These are phyloP conservation scores for rabbit (Oryctolagus cuniculus) DNA, from an alignment of 2,113 vertebrate genomes.

Conservation along the genomic window DNA sequence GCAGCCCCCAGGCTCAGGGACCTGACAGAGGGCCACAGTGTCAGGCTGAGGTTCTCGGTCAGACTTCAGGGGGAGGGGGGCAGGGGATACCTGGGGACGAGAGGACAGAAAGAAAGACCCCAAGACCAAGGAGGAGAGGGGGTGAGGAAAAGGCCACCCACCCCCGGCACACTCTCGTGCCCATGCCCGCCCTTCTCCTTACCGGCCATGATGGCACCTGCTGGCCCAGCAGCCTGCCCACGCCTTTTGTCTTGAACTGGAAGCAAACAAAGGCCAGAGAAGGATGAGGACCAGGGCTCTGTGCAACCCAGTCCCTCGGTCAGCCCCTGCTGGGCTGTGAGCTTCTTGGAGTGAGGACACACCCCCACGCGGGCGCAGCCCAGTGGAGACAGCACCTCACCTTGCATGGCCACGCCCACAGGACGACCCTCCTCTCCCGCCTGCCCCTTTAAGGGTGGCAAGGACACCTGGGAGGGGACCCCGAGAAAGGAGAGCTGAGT, in stretches of 20 bases:
- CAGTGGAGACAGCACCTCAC: background rate
- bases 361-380: background rate
- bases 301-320: background rate
- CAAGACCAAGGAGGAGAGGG: background rate
- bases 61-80: background rate
- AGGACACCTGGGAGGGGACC: background rate
- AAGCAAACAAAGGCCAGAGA: conserved; percentile 68
- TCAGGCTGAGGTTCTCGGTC: background rate
- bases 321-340: too few species aligned
- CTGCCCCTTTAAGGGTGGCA: background rate
- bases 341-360: background rate
- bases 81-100: background rate
- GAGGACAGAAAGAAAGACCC: background rate
- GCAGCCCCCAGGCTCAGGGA: background rate
- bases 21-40: background rate
- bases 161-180: background rate
- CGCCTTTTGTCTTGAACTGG: conserved; percentile 77
- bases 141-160: background rate
- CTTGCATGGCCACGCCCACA: background rate
- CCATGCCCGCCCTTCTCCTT: background rate
- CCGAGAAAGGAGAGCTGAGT: background rate
- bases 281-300: background rate
- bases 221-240: background rate
- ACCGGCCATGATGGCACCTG: conserved; percentile 87
- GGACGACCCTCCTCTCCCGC: too few species aligned